A percentile compares a stretch with the other conserved stretches of the same genome.
These are phyloP conservation scores for Meteorus sp. DNA, from an alignment of 1,140 invertebrate genomes.

Conservation along the genomic window DNA sequence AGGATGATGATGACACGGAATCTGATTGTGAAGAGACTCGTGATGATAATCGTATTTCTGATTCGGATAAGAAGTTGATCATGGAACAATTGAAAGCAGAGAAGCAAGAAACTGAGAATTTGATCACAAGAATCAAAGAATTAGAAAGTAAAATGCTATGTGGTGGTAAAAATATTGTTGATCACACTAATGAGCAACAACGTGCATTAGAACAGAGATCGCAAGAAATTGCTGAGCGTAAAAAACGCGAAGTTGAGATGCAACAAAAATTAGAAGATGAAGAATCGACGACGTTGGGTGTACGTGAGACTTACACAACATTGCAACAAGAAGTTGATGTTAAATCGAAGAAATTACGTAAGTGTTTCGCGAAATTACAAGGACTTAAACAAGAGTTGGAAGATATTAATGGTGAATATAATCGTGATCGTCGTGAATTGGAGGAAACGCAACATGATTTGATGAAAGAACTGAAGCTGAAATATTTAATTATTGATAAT, in stretches of 20 bases:
- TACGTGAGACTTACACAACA: conserved; percentile 93
- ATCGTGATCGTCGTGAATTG: conserved; percentile 76
- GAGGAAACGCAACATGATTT: conserved; percentile 81
- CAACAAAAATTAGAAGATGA: conserved; percentile 82
- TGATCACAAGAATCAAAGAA: conserved; percentile 82
- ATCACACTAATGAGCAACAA: conserved; percentile 96
- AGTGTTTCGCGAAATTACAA: conserved; percentile 52
- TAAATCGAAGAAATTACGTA: conserved; percentile 83
- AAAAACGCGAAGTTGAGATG: conserved; percentile 81
- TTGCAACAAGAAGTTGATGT: conserved; percentile 91
- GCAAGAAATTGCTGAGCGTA: conserved; percentile 82
- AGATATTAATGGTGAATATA: conserved; percentile 82
- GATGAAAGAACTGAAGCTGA: conserved; percentile 74
- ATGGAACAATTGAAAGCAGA: conserved; percentile 64
- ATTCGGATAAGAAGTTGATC: conserved; percentile 66
- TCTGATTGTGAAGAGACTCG: conserved; percentile 55
- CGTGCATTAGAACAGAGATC: conserved; percentile 88
- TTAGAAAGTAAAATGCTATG: conserved; percentile 96
- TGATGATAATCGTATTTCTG: conserved; percentile 59
- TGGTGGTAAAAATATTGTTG: conserved; percentile 96
- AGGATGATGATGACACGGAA: conserved; percentile 49
- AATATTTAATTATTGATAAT: conserved; percentile 91
- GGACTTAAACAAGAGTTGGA: conserved; percentile 72
- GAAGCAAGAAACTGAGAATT: conserved; percentile 71
- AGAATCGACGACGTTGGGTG: conserved; percentile 88